A percentile compares a stretch with the other conserved stretches of the same genome.
Conservation (phyloP, 2,888 invertebrate genomes). For the Pterostichus niger region DNA sequence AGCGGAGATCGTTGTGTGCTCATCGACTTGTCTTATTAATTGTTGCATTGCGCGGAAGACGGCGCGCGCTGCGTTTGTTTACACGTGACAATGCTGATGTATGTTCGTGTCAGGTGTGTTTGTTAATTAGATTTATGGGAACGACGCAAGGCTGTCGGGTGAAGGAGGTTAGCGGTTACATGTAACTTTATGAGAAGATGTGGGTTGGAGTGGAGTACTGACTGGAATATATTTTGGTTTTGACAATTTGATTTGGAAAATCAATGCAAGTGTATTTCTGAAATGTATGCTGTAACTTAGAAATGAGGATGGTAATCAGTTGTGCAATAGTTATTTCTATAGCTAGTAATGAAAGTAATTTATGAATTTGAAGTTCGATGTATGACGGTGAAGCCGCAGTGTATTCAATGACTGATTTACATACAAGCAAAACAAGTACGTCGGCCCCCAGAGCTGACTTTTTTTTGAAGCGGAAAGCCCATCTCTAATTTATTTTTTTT, state of each 20-base stretch:
- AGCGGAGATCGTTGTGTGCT: conserved; percentile 20
- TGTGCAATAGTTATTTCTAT: too few species aligned
- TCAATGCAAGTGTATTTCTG: not conserved
- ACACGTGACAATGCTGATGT: conserved; percentile 39
- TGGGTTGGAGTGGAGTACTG: not conserved
- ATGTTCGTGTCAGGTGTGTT: conserved; percentile 43
- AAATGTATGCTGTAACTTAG: not conserved
- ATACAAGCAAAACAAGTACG: too few species aligned
- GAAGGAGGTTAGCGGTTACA: not conserved
- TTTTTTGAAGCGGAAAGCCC: too few species aligned
- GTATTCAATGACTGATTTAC: too few species aligned
- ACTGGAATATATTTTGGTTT: conserved; percentile 22
- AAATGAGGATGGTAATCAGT: too few species aligned
- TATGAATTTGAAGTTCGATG: too few species aligned
- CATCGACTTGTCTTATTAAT: conserved; percentile 46
- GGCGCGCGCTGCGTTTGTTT: conserved; percentile 34
- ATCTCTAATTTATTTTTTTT: too few species aligned
- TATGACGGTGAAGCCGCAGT: too few species aligned
- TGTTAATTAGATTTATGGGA: conserved; percentile 37
- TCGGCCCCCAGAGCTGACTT: too few species aligned
- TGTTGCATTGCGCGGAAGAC: conserved; percentile 37
- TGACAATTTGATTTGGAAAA: not conserved
- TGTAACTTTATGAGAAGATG: conserved; percentile 27
- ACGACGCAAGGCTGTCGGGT: not conserved
- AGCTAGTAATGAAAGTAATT: too few species aligned